Evolutionary conservation across 2,797 vertebrate species (phyloP), one percentile per base, ranked within the genome.

Genomic region (Furcifer pardalis): DNA sequence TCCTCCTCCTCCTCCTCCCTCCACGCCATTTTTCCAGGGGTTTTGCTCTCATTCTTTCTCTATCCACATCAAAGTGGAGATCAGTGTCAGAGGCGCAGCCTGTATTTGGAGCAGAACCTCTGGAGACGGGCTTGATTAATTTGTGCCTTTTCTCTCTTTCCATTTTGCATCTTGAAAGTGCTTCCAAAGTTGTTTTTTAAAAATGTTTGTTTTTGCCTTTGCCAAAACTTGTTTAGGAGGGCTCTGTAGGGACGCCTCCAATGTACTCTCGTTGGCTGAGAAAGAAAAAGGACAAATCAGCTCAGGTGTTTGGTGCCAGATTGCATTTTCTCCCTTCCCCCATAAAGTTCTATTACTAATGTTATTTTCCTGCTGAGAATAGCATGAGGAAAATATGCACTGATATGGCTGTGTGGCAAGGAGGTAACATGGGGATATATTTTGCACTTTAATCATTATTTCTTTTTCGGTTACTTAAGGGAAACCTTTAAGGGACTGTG

Each of bases 121-220:
- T 1, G 4, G 94, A 94, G 91, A 91, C 86, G 69, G n/a, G 25
- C 72, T 93, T 92, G 93, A 96, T 96, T 95, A 96, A 96, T 95
- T 95, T 92, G 92, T 27, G 15, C 1, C 13, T 44, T 66, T 13
- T 19, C 30, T 19, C 7, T 13, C 8, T 27, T 3, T 10, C 7
- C 25, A 59, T 88, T 94, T 89, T 92, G 92, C 93, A 90, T 93
- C 94, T 95, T 94, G 94, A 93, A 96, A 95, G 91, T 91, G 90
- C 77, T 75, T 94, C 93, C 94, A 95, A 94, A 94, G 93, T 93
- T 69, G 89, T 81, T 95, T 88, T 93, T 92, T 93, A 94, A 91
- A 44, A 87, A 89, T 17, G 25, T 49, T 76, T 62, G 71, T 66
- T 86, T 95, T 91, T 91, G 92, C 90, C 82, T 86, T 92, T 95